Base-by-base conservation (phyloP, 2,797 vertebrate genomes). In the Graptemys geographica region DNA sequence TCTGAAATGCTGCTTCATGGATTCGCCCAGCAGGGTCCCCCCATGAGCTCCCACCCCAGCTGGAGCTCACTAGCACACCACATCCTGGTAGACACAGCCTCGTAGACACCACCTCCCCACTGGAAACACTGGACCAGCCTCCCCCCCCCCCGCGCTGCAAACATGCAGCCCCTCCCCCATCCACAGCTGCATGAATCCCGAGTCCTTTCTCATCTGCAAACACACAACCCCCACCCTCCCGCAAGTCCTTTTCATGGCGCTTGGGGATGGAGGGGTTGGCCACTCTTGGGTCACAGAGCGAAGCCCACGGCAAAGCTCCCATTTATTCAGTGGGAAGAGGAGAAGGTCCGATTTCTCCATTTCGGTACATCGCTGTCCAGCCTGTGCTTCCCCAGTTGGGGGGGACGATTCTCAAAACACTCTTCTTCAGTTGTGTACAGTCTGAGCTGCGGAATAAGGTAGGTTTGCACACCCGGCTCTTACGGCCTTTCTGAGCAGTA, bases 361-460 rank as follows among this genome's bases (percentile, higher is more conserved):
- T 51, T 79, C 7, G 4, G 21, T 28, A 56, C 52, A 84, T 31
- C 18, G 33, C 69, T 28, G 59, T 37, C 72, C 88, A 37, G 81
- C 11, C 79, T 76, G 53, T 47, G 18, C 41, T 79, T 53, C 89
- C 79, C n/a, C 85, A 74, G 84, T 90, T 33, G 11, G n/a, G 90
- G 87, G 78, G 78, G 91, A 91, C 52, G 19, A 52, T 12, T 33
- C 53, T 0, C 65, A 47, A 87, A 65, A 65, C 1, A 0, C 0
- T 11, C 23, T 74, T 83, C 44, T 49, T 86, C 13, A 41, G 37
- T 25, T 41, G 10, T 0, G 10, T 81, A 3, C 86, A 25, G 69
- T 57, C 55, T 62, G 65, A 69, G 91, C 47, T 83, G 55, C 56
- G 49, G 52, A 90, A 55, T 0, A 72, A 41, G 23, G 37, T 5